Base-by-base conservation (phyloP, 2,113 vertebrate species). In the Condylura cristata region DNA sequence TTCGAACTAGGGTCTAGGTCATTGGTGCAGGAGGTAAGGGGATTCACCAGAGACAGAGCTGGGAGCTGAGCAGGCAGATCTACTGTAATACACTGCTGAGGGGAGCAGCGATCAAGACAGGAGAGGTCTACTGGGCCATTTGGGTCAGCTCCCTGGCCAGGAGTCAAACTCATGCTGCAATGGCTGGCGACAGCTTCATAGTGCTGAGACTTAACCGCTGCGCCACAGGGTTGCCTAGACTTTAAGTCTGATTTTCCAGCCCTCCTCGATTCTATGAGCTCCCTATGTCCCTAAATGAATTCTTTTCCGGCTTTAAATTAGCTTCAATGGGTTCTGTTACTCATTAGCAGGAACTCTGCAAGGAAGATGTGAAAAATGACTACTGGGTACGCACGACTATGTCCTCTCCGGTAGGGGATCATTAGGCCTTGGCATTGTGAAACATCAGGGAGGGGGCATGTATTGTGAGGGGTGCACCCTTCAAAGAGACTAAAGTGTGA, bases 271-370 rank as follows among this genome's bases (percentile, higher is more conserved):
- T 37, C 78, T 70, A 4, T 75, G 44, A 90, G 66, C 37, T 81
- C 68, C 34, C 28, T 70, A 2, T 20, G 22, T 48, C 66, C 63
- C 82, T 48, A 24, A 71, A 78, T 84, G 78, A 93, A 92, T 78
- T 44, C 26, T 17, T 65, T 83, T 81, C 90, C 32, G 30, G 71
- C 76, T 90, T 90, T 78, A 72, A 66, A 70, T 22, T 51, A 85
- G 68, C 37, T 39, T 7, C 13, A 75, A 28, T 78, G 37, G 61
- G 14, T 70, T 79, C 56, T 71, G 28, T 76, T 76, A 39, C 53
- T 94, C 30, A n/a, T 81, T 48, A 90, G 24, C 11, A 85, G 53
- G 16, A 94, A 61, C 68, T 97, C 86, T 79, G 6, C 58, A 89
- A 95, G 78, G 78, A 51, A 13, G 65, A 85, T 66, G 24, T 63